These are phyloP conservation scores for Neotoxoptera formosana DNA, from an alignment of 1,140 invertebrate species.

Conservation along the genomic window DNA sequence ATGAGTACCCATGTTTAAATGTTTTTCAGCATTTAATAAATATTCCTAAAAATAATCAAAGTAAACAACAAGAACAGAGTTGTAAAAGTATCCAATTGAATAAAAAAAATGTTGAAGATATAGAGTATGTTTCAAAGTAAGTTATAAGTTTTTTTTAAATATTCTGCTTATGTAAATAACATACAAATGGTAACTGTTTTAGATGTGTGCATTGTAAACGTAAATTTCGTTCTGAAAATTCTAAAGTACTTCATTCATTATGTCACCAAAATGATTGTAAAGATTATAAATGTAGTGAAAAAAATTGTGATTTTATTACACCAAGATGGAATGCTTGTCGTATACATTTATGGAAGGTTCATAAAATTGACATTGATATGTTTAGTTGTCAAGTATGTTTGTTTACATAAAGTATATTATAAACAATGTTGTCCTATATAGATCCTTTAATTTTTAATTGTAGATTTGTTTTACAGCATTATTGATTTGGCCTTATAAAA, in stretches of 20 bases:
- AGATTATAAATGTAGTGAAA: slow-evolving; percentile 60
- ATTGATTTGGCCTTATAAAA: no score
- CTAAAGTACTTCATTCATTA: slow-evolving; percentile 52
- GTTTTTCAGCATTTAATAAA: slow-evolving; percentile 28
- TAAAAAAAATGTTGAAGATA: slow-evolving; percentile 43
- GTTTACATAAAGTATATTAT: neutral
- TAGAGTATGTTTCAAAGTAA: slow-evolving; percentile 51
- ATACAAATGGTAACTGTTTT: neutral
- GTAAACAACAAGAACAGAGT: neutral
- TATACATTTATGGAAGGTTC: slow-evolving; percentile 79
- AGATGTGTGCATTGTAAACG: slow-evolving; percentile 51
- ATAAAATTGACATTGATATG: slow-evolving; percentile 78
- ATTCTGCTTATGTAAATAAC: neutral
- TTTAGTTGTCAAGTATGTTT: slow-evolving; percentile 72
- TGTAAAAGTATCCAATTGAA: slow-evolving; percentile 19
- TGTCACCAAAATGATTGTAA: slow-evolving; percentile 58
- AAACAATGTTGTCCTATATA: neutral
- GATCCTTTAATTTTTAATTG: slow-evolving; percentile 58
- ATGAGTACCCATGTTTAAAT: neutral
- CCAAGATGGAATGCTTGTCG: slow-evolving; percentile 59
- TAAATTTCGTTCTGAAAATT: slow-evolving; percentile 52
- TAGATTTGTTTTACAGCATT: no score
- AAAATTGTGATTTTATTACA: slow-evolving; percentile 58
- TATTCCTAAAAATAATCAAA: neutral
- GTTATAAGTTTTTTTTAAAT: neutral